A percentile compares a stretch with the other conserved stretches of the same genome.
These are phyloP conservation scores for Musca vetustissima DNA, from an alignment of 1,140 invertebrate species.

Conservation along the genomic window DNA sequence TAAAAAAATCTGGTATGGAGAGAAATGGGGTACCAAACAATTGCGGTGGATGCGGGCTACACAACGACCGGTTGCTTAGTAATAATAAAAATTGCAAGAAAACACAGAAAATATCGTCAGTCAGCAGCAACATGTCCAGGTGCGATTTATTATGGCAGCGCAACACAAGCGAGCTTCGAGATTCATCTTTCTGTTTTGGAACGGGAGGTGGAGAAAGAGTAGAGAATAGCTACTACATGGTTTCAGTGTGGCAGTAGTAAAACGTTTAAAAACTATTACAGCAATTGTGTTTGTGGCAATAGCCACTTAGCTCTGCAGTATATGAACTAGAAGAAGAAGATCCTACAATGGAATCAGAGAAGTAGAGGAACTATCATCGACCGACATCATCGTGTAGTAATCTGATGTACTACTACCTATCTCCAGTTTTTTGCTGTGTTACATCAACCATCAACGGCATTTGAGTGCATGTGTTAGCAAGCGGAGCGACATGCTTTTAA, in stretches of 20 bases:
- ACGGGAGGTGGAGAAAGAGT: too few species aligned
- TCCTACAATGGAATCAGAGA: not conserved
- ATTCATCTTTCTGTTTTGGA: too few species aligned
- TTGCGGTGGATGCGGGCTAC: too few species aligned
- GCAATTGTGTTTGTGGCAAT: not conserved
- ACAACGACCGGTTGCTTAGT: not conserved
- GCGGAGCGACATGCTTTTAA: constrained; percentile 17
- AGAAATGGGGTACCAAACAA: too few species aligned
- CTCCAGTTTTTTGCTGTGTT: too few species aligned
- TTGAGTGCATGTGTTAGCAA: too few species aligned
- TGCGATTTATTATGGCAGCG: constrained; percentile 44
- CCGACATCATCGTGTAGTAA: too few species aligned
- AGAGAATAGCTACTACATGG: not conserved
- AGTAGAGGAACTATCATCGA: not conserved
- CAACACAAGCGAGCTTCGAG: not conserved
- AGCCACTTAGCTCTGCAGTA: not conserved
- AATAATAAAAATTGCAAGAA: constrained; percentile 20
- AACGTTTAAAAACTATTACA: constrained; percentile 24
- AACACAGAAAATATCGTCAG: constrained; percentile 14
- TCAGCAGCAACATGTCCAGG: constrained; percentile 41
- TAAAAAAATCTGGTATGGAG: too few species aligned
- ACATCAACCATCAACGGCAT: too few species aligned
- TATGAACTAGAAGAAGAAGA: too few species aligned
- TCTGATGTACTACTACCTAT: too few species aligned
- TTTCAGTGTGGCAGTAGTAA: constrained; percentile 14